Evolutionary conservation across 2,888 invertebrate genomes (phyloP), one percentile per base, ranked within the genome.

Genomic region (Congeria kusceri): DNA sequence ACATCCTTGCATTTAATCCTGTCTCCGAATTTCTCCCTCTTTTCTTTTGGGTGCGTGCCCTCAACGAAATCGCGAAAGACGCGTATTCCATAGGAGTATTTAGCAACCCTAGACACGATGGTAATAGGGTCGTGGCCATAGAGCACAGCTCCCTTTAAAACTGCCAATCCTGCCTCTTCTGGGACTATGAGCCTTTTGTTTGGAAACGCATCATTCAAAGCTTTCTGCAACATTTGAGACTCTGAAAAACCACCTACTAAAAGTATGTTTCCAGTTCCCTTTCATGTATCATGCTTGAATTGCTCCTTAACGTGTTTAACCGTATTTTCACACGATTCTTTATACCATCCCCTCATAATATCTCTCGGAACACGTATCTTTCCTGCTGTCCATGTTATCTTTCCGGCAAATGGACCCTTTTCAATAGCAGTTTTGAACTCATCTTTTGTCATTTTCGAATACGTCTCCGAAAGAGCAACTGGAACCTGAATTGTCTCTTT

Each of bases 181-280:
- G 87, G 87, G 58, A 85, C 84, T 23, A 86, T 85, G 0, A 87
- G 58, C 13, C 83, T 57, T 46, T 75, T 74, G 27, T 70, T 57
- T 5, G 61, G 69, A 62, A 87, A 86, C 15, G 61, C 59, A 25
- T 66, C 63, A 23, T 62, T 75, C n/a, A 87, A 62, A 11, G 68
- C 76, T 23, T 84, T 72, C 53, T 87, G 86, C 20, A 87, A 56
- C 13, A 85, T 53, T 0, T 82, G 80, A 0, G 75, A 84, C 67
- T 87, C 87, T 1, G 87, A 79, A 39, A 87, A 86, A 3, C 87
- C 87, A 5, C 87, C 87, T 3, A 87, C 85, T 25, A 87, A 39
- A 1, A 86, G 59, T 15, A 86, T 84, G 0, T 77, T 84, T 11
- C 64, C 53, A 28, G 80, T 82, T 18, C 83, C 82, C 57, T 56